phyloP scores from a whole-genome alignment of 2,888 invertebrate genomes.

The Temnothorax ravouxi region DNA sequence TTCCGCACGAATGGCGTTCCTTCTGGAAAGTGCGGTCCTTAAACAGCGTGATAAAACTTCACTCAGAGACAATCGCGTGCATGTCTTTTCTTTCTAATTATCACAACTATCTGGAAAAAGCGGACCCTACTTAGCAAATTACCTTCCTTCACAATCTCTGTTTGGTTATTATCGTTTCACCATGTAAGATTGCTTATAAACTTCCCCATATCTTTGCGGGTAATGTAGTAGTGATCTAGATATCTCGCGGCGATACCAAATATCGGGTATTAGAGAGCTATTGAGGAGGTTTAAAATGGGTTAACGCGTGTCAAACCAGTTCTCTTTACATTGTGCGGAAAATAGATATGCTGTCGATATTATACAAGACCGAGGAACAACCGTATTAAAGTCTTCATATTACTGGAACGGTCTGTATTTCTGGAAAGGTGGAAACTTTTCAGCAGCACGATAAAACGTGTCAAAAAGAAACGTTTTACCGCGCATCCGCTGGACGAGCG shows the following conservation, averaged over 20 bases:
- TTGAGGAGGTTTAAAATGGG: constrained; percentile 2
- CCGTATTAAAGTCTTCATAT: neutral
- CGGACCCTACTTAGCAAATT: neutral
- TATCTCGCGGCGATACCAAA: neutral
- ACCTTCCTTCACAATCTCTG: neutral
- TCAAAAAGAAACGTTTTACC: neutral
- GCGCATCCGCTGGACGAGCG: neutral
- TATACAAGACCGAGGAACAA: neutral
- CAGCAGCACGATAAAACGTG: neutral
- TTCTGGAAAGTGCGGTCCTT: constrained; percentile 11
- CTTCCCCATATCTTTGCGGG: neutral
- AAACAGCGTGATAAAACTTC: constrained; percentile 34
- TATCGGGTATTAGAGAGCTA: neutral
- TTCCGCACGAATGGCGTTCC: constrained; percentile 38
- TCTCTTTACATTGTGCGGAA: constrained; percentile 1
- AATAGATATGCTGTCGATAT: constrained; percentile 29
- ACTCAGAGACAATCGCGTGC: constrained; percentile 1
- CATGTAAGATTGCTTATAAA: neutral
- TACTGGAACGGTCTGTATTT: neutral
- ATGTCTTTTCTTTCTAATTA: neutral
- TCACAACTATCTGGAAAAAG: neutral
- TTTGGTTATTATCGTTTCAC: constrained; percentile 6
- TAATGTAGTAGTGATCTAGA: neutral
- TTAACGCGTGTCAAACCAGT: constrained; percentile 20
- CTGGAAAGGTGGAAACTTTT: neutral